phyloP scores from a whole-genome alignment of 1,140 invertebrate genomes.

The Caenorhabditis brenneri region DNA sequence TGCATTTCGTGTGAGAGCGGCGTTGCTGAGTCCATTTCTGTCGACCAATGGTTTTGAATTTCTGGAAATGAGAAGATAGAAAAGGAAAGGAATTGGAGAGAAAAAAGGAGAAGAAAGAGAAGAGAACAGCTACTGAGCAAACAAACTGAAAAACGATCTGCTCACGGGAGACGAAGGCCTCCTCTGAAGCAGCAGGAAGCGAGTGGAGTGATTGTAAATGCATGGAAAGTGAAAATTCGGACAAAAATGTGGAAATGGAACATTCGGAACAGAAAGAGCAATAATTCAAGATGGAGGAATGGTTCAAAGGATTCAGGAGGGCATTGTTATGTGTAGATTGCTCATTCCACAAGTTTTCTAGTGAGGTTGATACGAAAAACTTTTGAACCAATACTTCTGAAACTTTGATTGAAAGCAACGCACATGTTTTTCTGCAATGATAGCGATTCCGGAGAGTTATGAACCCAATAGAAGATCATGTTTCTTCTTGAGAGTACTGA shows the following conservation, averaged over 20 bases:
- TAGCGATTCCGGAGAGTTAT: too few species aligned
- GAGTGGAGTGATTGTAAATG: conserved; percentile 35
- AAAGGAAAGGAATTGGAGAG: background rate
- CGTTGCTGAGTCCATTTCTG: conserved; percentile 8
- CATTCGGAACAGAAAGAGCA: background rate
- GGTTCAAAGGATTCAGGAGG: too few species aligned
- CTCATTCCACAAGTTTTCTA: too few species aligned
- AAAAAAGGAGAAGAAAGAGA: background rate
- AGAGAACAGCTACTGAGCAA: conserved; percentile 42
- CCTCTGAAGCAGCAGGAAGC: background rate
- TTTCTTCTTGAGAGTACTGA: too few species aligned
- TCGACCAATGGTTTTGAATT: conserved; percentile 7
- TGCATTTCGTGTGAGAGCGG: conserved; percentile 18
- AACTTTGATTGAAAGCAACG: too few species aligned
- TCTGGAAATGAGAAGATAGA: conserved; percentile 37
- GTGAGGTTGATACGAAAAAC: too few species aligned
- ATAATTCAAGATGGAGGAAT: too few species aligned
- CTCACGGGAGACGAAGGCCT: background rate
- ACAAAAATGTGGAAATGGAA: background rate
- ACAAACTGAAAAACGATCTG: conserved; percentile 43
- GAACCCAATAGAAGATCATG: too few species aligned
- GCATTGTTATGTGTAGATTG: too few species aligned
- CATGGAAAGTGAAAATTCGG: conserved; percentile 34
- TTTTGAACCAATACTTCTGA: too few species aligned
- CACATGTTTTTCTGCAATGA: too few species aligned